Evolutionary conservation across 2,888 invertebrate species (phyloP), one percentile per base, ranked within the genome.

Genomic region (Mythimna pallens): DNA sequence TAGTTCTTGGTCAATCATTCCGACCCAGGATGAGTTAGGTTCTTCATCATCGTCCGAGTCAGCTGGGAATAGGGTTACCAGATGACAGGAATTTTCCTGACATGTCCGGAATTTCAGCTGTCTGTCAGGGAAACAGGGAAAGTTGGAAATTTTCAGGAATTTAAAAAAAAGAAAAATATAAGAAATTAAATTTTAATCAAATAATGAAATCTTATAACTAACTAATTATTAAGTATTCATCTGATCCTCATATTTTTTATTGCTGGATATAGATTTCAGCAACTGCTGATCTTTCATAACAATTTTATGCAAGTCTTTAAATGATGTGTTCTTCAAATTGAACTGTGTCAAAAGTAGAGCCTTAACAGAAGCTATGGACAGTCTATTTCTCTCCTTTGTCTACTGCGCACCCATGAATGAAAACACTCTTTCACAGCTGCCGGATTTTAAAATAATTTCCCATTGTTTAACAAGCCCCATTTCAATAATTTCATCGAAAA

Each of bases 21-120:
- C 34, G 20, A 58, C 34, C 58, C 58, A 58, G 9, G 34, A 58
- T 58, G 58, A 58, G 58, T 36, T 61, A 54, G 20, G 12, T 10
- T 12, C 76, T 81, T 83, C 85, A 73, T 84, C 82, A 52, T 85
- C 82, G 47, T 85, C 81, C 67, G 73, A 63, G 50, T 66, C 77
- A 43, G 70, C 67, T 25, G 70, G 77, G 64, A 73, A 73, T 25
- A 25, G 25, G 25, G 25, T 25, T 25, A 25, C 25, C 25, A 25
- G 25, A 25, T 25, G 25, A 25, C 25, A 25, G 25, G 25, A 25
- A 25, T 25, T 25, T 25, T 25, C 25, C 25, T 25, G 25, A 25
- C 25, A 25, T 25, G 25, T 25, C 25, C 25, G 25, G 25, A 25
- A 25, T 25, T 25, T 25, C 25, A 25, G 25, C 25, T 25, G 25